These are phyloP conservation scores for Junco hyemalis DNA, from an alignment of 2,113 vertebrate genomes.

Conservation along the genomic window DNA sequence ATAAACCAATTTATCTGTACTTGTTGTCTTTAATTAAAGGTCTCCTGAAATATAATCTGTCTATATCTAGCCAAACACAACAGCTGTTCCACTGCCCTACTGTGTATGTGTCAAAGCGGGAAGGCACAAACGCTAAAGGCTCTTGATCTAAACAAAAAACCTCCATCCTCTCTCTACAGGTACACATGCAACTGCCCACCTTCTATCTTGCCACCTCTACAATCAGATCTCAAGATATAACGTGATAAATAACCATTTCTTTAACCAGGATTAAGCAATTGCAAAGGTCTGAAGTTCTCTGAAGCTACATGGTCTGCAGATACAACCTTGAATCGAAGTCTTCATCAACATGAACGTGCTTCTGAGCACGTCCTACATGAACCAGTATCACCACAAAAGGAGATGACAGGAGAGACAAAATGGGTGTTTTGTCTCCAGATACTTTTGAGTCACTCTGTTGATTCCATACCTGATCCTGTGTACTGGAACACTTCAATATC, in stretches of 20 bases:
- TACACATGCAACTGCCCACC: neutral
- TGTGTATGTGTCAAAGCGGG: neutral
- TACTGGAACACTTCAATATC: neutral
- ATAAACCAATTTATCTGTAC: neutral
- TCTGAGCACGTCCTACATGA: neutral
- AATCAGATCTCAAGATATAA: neutral
- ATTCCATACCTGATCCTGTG: neutral
- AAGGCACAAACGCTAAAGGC: neutral
- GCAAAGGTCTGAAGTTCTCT: neutral
- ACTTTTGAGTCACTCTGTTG: neutral
- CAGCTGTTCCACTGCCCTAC: neutral
- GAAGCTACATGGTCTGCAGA: neutral
- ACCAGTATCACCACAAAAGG: neutral
- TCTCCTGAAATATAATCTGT: neutral
- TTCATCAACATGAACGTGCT: neutral
- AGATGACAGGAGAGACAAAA: neutral
- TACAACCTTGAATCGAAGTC: neutral
- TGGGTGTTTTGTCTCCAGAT: neutral
- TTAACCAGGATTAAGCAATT: neutral
- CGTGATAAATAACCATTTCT: neutral
- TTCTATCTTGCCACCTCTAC: neutral
- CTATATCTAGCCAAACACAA: neutral
- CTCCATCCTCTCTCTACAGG: neutral
- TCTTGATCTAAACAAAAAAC: neutral
- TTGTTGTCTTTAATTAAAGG: slow-evolving; percentile 29